Evolutionary conservation across 2,888 invertebrate species (phyloP).

Genomic region (Sinelater perroti): DNA sequence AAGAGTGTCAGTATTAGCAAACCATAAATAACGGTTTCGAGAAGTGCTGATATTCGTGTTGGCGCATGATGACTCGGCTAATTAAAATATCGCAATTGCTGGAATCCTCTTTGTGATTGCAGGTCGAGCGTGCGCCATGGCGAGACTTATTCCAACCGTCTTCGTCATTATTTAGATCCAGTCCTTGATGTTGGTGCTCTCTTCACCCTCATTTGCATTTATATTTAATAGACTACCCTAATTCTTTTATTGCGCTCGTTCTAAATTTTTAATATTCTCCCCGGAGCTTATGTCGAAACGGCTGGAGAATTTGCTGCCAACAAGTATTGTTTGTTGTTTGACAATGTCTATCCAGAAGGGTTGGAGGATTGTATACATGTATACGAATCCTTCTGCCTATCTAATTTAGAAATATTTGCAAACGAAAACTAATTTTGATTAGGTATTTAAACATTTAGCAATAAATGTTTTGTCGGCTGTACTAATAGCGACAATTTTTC

Average conservation of each 20-base stretch:
- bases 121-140: slow-evolving; percentile 37
- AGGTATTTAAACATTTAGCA: too few species aligned
- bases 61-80: slow-evolving; percentile 54
- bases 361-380: too few species aligned
- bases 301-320: slow-evolving; percentile 22
- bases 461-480: too few species aligned
- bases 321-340: too few species aligned
- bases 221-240: slow-evolving; percentile 44
- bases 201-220: slow-evolving; percentile 44
- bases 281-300: slow-evolving; percentile 19
- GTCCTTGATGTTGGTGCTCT: slow-evolving; percentile 31
- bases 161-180: slow-evolving; percentile 35
- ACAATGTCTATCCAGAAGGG: too few species aligned
- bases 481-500: too few species aligned
- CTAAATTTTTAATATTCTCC: slow-evolving; percentile 26
- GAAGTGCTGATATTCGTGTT: slow-evolving; percentile 43
- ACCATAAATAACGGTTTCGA: slow-evolving; percentile 34
- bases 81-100: slow-evolving; percentile 55
- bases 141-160: slow-evolving; percentile 32
- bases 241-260: slow-evolving; percentile 30
- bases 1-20: slow-evolving; percentile 28
- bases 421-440: too few species aligned
- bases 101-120: slow-evolving; percentile 49
- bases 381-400: too few species aligned
- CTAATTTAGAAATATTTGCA: too few species aligned